phyloP scores from a whole-genome alignment of 2,888 invertebrate genomes.

The Tipula helvola region DNA sequence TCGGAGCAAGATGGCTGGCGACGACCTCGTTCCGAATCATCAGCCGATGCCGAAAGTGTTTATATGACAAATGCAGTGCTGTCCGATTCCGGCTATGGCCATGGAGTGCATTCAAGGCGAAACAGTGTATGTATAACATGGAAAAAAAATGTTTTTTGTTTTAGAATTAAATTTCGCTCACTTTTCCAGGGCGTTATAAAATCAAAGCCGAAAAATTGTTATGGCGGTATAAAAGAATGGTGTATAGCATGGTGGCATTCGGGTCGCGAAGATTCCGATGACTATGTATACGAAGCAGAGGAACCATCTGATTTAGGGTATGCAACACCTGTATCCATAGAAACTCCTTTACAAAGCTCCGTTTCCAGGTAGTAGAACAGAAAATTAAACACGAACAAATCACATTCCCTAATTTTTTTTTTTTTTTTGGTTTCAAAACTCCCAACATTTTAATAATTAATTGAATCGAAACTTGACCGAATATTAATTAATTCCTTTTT shows the following conservation, averaged over 20 bases:
- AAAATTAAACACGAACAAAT: slow-evolving; percentile 4
- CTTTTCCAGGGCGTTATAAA: background rate
- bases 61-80: slow-evolving; percentile 39
- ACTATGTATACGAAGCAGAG: slow-evolving; percentile 58
- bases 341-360: slow-evolving; percentile 76
- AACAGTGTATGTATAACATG: slow-evolving; percentile 31
- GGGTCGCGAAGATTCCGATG: slow-evolving; percentile 68
- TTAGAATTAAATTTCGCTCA: background rate
- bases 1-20: slow-evolving; percentile 55
- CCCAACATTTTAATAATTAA: background rate
- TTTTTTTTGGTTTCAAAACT: background rate
- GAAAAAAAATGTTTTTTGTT: background rate
- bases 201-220: slow-evolving; percentile 29
- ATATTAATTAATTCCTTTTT: background rate
- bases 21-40: slow-evolving; percentile 67
- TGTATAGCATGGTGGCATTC: slow-evolving; percentile 88
- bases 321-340: slow-evolving; percentile 69
- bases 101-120: slow-evolving; percentile 33
- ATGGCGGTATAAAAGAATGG: slow-evolving; percentile 52
- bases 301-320: slow-evolving; percentile 65
- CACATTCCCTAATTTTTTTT: background rate
- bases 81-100: slow-evolving; percentile 27
- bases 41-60: slow-evolving; percentile 63
- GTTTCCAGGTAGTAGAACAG: slow-evolving; percentile 51
- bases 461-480: background rate